phyloP scores from a whole-genome alignment of 2,797 vertebrate genomes.

The Gobio occitaniae region DNA sequence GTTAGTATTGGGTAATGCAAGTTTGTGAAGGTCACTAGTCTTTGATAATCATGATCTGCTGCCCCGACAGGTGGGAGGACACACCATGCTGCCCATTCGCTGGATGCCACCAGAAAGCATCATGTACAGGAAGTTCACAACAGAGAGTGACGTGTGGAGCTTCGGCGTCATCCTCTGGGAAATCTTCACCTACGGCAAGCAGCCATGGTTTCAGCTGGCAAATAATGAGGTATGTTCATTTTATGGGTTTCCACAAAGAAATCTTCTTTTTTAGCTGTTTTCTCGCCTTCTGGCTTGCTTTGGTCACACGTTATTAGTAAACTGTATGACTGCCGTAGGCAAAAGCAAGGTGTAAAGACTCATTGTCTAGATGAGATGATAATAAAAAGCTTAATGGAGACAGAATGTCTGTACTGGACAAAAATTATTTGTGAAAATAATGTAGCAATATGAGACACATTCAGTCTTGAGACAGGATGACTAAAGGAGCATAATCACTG shows the following conservation, averaged over 20 bases:
- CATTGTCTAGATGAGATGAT: neutral
- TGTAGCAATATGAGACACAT: slow-evolving; percentile 77
- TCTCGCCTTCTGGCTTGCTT: neutral
- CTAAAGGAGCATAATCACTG: slow-evolving; percentile 15
- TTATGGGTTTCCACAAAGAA: neutral
- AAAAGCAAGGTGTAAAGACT: slow-evolving; percentile 4
- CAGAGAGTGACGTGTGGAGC: slow-evolving; percentile 98
- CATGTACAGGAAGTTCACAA: slow-evolving; percentile 90
- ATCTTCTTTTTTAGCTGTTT: neutral
- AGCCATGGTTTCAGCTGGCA: slow-evolving; percentile 97
- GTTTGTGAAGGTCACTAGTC: slow-evolving; percentile 6
- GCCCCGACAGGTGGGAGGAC: slow-evolving; percentile 85
- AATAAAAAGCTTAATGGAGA: slow-evolving; percentile 3
- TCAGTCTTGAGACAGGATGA: slow-evolving; percentile 41
- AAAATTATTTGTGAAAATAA: slow-evolving; percentile 77
- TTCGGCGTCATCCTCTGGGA: slow-evolving; percentile 98
- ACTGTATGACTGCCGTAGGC: neutral
- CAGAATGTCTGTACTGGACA: neutral
- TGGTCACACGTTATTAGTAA: neutral
- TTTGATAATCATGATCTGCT: neutral
- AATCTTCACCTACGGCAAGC: slow-evolving; percentile 97
- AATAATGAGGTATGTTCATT: slow-evolving; percentile 90
- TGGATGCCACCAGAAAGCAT: slow-evolving; percentile 99
- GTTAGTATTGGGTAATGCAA: neutral
- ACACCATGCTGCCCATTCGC: slow-evolving; percentile 97